Evolutionary conservation across 2,888 invertebrate species (phyloP), one percentile per base, ranked within the genome.

Genomic region (Scaeva pyrastri): DNA sequence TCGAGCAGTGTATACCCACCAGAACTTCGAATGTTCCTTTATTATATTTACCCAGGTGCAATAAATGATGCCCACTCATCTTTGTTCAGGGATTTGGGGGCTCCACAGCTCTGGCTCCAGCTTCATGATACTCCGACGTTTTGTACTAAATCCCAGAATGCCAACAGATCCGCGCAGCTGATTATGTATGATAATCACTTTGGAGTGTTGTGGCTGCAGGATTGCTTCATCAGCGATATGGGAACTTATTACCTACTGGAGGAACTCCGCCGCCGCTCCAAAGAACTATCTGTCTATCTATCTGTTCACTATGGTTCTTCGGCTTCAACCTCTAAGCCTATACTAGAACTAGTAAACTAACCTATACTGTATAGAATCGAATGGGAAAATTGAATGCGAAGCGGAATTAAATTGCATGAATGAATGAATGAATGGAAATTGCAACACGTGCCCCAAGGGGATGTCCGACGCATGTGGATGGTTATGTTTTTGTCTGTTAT

Each of bases 31-130:
- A 31, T 66, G 48, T 39, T 74, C 73, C 56, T 83, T 83, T 79
- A 84, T 79, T 79, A 45, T 84, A 84, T 84, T 84, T 84, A 84
- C 71, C 84, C 84, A 84, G 84, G 84, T 84, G 84, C 79, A 79
- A 79, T 84, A 84, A 84, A 84, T 79, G 84, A 79, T 58, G 71
- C 79, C 84, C 79, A 84, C 84, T 79, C 84, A 79, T 58, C 68
- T 58, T 36, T 21, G 70, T 41, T 12, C 48, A 41, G 36, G 39
- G 43, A 68, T 83, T 83, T 50, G 70, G 78, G 62, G n/a, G n/a
- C n/a, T n/a, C n/a, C n/a, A n/a, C n/a, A n/a, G n/a, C n/a, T n/a
- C n/a, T n/a, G n/a, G 39, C 36, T 26, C 48, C 62, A 52, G 1
- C 11, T 39, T 1, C 39, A 39, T 39, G n/a, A 39, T 39, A 39